Evolutionary conservation across 2,113 vertebrate species (phyloP), one percentile per base, ranked within the genome.

Genomic region (Cygnus atratus): DNA sequence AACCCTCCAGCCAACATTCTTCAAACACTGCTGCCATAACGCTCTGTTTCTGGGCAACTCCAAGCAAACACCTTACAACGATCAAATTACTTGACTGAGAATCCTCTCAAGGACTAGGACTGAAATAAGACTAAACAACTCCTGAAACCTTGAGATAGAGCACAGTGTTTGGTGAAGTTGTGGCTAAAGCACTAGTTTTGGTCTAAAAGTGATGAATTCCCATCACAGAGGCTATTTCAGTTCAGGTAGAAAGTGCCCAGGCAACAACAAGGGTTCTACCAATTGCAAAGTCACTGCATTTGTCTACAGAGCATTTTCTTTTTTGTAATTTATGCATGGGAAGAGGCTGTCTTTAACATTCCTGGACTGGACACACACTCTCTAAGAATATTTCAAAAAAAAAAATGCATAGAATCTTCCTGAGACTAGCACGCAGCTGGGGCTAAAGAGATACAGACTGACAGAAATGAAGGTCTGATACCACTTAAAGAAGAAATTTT

Each of bases 141-240:
- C 25, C 44, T 0, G 2, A 93, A 70, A 31, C 19, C 25, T 43
- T 9, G 10, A 96, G 35, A 77, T n/a, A 73, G 13, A 48, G 61
- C 13, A 79, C 9, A 80, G 11, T 5, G 8, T 78, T 90, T 74
- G 29, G 43, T 84, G 77, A 93, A 33, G 0, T 11, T 66, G 41
- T 24, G 33, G 71, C 68, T 93, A 63, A 41, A 89, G 80, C 52
- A 81, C 57, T 91, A 74, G 43, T 81, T 95, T 91, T 84, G 77
- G 50, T 70, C 88, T 31, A 26, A 88, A 91, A 88, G 24, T 2
- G 39, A 87, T 68, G 15, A 84, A 91, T 72, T 94, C 65, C 39
- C 91, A 48, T 57, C 52, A 59, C 48, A 82, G 52, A 78, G 88
- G 33, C 68, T 88, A 78, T 68, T 91, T 87, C 80, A 84, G 79